Conservation (phyloP, 2,797 vertebrate genomes). For the Anguilla anguilla region DNA sequence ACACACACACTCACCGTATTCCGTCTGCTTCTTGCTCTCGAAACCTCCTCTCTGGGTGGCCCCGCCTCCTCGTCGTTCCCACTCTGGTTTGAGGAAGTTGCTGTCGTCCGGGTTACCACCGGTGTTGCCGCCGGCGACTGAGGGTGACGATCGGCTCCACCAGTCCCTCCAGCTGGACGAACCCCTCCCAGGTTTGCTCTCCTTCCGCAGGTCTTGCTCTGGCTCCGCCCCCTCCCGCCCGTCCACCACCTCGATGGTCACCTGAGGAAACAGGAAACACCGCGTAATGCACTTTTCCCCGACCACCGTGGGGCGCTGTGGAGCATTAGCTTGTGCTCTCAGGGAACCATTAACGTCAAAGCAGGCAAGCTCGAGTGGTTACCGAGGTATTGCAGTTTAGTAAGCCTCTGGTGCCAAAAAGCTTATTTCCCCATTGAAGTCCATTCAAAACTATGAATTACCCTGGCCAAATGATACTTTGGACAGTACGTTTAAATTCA, state of each 20-base stretch:
- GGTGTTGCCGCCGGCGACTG: conserved; percentile 72
- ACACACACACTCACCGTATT: conserved; percentile 83
- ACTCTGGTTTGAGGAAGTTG: conserved; percentile 91
- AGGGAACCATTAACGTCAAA: too few relatives aligned
- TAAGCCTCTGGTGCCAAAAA: too few relatives aligned
- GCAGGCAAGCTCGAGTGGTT: too few relatives aligned
- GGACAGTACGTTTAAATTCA: too few relatives aligned
- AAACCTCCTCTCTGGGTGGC: conserved; percentile 52
- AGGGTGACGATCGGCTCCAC: conserved; percentile 84
- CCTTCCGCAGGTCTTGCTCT: conserved; percentile 85
- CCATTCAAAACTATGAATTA: too few relatives aligned
- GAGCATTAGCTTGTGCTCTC: background rate
- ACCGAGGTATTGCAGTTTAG: too few relatives aligned
- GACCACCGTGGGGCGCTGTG: background rate
- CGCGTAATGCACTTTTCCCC: background rate
- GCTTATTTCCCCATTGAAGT: too few relatives aligned
- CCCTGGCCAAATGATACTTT: too few relatives aligned
- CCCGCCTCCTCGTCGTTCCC: conserved; percentile 78
- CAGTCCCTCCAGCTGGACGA: conserved; percentile 89
- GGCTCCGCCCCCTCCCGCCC: conserved; percentile 80
- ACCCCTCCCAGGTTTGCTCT: conserved; percentile 87
- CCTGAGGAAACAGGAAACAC: conserved; percentile 63
- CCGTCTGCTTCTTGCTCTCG: conserved; percentile 81
- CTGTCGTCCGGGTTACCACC: conserved; percentile 76
- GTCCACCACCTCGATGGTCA: conserved; percentile 96